These are phyloP conservation scores for Nicator chloris DNA, from an alignment of 2,113 vertebrate genomes.

Conservation along the genomic window DNA sequence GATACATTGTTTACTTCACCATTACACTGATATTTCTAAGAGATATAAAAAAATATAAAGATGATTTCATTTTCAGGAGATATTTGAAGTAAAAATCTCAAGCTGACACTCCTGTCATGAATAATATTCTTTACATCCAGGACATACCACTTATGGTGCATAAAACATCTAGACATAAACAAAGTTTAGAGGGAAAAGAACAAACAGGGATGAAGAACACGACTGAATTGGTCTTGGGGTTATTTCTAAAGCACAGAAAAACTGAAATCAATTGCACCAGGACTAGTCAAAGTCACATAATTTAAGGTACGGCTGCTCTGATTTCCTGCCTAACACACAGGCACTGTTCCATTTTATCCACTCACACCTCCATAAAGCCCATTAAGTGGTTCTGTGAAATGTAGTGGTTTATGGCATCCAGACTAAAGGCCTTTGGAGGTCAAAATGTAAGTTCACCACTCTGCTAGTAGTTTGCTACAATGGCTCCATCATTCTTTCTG, in stretches of 20 bases:
- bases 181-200: not conserved
- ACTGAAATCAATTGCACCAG: not conserved
- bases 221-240: not conserved
- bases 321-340: slow-evolving; percentile 5
- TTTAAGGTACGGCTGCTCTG: not conserved
- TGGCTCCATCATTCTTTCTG: slow-evolving; percentile 7
- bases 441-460: not conserved
- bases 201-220: not conserved
- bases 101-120: not conserved
- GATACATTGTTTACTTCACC: not conserved
- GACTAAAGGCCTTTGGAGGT: slow-evolving; percentile 6
- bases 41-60: not conserved
- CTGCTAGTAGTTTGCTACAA: not conserved
- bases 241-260: not conserved
- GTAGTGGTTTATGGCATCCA: slow-evolving; percentile 2
- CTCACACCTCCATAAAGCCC: slow-evolving; percentile 21
- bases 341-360: not conserved
- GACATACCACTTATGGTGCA: not conserved
- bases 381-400: slow-evolving; percentile 27
- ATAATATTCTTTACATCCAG: not conserved
- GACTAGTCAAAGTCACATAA: not conserved
- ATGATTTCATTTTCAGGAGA: not conserved
- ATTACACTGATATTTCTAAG: not conserved
- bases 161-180: not conserved
- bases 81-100: not conserved